A percentile compares a stretch with the other conserved stretches of the same genome.
These are phyloP conservation scores for Rhincodon typus DNA, from an alignment of 2,797 vertebrate genomes.

Conservation along the genomic window DNA sequence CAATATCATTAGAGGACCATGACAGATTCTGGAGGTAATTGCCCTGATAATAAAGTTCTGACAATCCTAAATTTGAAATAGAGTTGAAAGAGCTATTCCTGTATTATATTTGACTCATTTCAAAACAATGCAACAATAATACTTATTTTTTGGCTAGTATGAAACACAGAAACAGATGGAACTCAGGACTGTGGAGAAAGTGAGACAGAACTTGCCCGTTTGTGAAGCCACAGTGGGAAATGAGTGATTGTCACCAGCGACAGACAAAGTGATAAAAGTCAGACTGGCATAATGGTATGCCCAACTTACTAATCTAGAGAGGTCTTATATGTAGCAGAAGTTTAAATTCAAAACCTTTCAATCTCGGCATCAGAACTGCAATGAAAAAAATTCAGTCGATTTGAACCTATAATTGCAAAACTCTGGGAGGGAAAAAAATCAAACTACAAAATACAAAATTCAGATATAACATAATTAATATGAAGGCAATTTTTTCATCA, in stretches of 20 bases:
- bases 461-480: background rate
- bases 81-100: background rate
- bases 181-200: conserved; percentile 25
- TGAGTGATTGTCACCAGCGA: conserved; percentile 33
- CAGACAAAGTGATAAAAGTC: conserved; percentile 28
- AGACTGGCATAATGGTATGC: conserved; percentile 47
- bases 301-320: conserved; percentile 82
- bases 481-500: background rate
- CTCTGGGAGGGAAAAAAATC: background rate
- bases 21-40: background rate
- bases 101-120: background rate
- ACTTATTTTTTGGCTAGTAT: background rate
- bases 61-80: background rate
- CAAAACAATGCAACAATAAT: background rate
- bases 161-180: conserved; percentile 32
- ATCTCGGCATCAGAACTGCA: conserved; percentile 84
- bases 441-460: background rate
- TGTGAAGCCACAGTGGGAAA: conserved; percentile 32
- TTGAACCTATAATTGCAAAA: conserved; percentile 50
- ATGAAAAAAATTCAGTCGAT: conserved; percentile 79
- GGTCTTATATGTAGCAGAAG: conserved; percentile 43
- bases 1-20: background rate
- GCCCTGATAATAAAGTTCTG: background rate
- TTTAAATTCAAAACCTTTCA: conserved; percentile 73
- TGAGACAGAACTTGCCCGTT: conserved; percentile 31